These are phyloP conservation scores for Periphyllus acericola DNA, from an alignment of 2,888 invertebrate species.

Conservation along the genomic window DNA sequence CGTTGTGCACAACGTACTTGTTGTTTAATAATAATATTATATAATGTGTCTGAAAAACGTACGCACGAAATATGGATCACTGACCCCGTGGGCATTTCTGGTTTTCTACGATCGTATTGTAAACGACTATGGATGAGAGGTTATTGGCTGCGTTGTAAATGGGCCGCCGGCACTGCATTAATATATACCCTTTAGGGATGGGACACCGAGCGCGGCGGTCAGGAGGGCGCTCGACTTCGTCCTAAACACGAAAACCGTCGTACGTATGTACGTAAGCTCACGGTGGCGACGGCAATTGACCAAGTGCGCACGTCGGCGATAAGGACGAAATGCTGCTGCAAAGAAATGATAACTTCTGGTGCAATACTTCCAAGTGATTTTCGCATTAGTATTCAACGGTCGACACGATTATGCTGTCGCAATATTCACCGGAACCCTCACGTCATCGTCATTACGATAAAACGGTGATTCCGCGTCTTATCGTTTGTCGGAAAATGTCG, in stretches of 20 bases:
- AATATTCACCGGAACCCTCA: too few species aligned
- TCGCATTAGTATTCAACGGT: too few species aligned
- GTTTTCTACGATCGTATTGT: neutral
- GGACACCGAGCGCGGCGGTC: neutral
- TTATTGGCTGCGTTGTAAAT: conserved; percentile 16
- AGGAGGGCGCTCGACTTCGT: neutral
- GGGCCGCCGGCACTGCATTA: conserved; percentile 30
- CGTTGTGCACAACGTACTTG: neutral
- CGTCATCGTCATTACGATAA: too few species aligned
- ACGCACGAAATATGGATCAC: conserved; percentile 10
- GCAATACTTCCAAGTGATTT: too few species aligned
- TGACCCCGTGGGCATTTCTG: conserved; percentile 27
- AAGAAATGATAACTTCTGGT: too few species aligned
- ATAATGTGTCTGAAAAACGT: neutral
- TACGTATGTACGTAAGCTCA: too few species aligned
- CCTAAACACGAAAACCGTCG: neutral
- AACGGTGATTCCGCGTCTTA: too few species aligned
- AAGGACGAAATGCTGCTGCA: neutral
- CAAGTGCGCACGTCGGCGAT: neutral
- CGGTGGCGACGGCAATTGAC: neutral
- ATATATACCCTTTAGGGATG: neutral
- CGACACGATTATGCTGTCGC: too few species aligned
- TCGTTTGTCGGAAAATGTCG: too few species aligned
- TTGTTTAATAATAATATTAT: neutral
- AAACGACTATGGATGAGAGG: conserved; percentile 11